phyloP scores from a whole-genome alignment of 2,888 invertebrate genomes.

The Parnassius orleans region DNA sequence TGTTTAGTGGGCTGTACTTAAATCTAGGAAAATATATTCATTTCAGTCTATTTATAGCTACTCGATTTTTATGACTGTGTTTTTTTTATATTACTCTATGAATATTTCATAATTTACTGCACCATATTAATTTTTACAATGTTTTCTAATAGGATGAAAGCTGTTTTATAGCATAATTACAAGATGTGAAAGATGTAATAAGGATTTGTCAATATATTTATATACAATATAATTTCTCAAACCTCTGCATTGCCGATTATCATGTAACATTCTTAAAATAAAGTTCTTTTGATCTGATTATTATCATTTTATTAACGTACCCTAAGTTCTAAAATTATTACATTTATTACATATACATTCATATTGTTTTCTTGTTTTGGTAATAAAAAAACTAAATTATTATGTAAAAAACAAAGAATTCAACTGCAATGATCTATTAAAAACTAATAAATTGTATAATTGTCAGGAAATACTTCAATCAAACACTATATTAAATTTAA shows the following conservation, averaged over 20 bases:
- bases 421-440: no score
- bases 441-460: no score
- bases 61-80: slow-evolving; percentile 17
- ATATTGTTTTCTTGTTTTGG: neutral
- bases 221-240: slow-evolving; percentile 75
- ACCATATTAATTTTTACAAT: slow-evolving; percentile 59
- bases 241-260: slow-evolving; percentile 80
- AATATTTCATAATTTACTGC: slow-evolving; percentile 58
- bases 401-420: no score
- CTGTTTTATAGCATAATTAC: slow-evolving; percentile 71
- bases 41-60: slow-evolving; percentile 40
- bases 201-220: slow-evolving; percentile 74
- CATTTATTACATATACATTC: no score
- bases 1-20: slow-evolving; percentile 50
- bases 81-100: slow-evolving; percentile 43
- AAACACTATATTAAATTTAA: no score
- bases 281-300: slow-evolving; percentile 80
- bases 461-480: no score
- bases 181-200: slow-evolving; percentile 71
- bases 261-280: slow-evolving; percentile 80
- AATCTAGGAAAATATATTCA: slow-evolving; percentile 29
- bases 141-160: slow-evolving; percentile 60
- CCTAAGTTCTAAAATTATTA: no score
- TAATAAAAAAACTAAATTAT: no score
- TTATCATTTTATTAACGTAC: slow-evolving; percentile 27